These are phyloP conservation scores for Petrolisthes cinctipes DNA, from an alignment of 2,888 invertebrate genomes.

Conservation along the genomic window DNA sequence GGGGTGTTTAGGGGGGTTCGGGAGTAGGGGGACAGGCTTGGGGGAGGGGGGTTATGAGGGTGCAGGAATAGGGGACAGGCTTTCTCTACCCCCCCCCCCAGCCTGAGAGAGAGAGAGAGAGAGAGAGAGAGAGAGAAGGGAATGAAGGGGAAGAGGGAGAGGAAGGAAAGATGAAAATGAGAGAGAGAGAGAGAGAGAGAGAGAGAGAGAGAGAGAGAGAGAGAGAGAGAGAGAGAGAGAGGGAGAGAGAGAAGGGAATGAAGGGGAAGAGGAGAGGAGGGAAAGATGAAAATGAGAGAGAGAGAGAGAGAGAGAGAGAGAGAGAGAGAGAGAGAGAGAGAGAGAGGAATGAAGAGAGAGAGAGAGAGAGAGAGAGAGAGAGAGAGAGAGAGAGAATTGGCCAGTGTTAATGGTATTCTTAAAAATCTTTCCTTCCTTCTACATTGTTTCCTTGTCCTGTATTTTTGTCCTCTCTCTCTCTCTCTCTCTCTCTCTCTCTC, in stretches of 20 bases:
- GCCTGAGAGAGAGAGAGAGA: no score
- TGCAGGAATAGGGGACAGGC: no score
- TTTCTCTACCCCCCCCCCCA: no score
- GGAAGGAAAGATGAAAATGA: no score
- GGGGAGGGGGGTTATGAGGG: no score
- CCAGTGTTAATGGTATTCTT: no score
- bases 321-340: not conserved
- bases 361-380: constrained; percentile 4
- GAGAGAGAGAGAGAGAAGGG: no score
- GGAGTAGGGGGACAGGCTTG: no score
- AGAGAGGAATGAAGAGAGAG: not conserved
- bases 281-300: not conserved
- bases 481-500: not conserved
- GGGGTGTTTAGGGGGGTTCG: no score
- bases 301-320: not conserved
- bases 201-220: constrained; percentile 14
- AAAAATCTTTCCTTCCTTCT: not conserved
- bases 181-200: not conserved
- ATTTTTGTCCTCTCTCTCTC: not conserved
- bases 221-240: not conserved
- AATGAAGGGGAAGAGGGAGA: no score
- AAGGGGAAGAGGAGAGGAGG: not conserved
- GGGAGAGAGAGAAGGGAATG: not conserved
- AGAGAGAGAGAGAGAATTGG: not conserved
- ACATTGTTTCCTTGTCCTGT: not conserved